phyloP scores from a whole-genome alignment of 2,797 vertebrate species.

The Vultur gryphus region DNA sequence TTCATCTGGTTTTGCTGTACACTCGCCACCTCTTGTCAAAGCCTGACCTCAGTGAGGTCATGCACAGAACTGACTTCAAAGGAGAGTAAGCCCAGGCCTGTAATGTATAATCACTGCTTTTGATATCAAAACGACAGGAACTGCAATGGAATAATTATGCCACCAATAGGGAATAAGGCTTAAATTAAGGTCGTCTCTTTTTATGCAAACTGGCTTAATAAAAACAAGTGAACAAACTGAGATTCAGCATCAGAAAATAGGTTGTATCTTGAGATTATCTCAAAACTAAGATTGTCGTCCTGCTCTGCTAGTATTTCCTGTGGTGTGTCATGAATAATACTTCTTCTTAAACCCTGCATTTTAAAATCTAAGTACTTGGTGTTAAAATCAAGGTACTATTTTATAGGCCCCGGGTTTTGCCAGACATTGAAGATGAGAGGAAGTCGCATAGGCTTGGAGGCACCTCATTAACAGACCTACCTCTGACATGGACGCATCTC shows the following conservation, averaged over 20 bases:
- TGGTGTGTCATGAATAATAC: neutral
- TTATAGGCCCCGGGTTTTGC: neutral
- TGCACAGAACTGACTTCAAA: neutral
- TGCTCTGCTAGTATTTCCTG: neutral
- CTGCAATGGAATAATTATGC: neutral
- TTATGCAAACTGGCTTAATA: neutral
- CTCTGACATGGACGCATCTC: fast-evolving
- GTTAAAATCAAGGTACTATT: neutral
- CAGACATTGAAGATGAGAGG: neutral
- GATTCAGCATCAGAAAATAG: neutral
- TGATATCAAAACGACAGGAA: slow-evolving; percentile 1
- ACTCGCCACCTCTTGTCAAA: neutral
- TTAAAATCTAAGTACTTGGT: neutral
- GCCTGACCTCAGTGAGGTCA: neutral
- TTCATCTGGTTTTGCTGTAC: neutral
- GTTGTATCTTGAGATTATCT: neutral
- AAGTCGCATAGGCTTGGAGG: neutral
- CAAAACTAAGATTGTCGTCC: neutral
- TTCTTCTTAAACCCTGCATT: neutral
- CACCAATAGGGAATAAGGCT: neutral
- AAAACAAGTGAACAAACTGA: neutral
- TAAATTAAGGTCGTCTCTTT: neutral
- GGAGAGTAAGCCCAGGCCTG: neutral
- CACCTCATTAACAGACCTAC: neutral
- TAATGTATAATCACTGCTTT: neutral